Percentiles rank a stretch among this genome's conserved stretches.
phyloP scores from a whole-genome alignment of 1,140 invertebrate genomes.

The Cyclargus thomasi region DNA sequence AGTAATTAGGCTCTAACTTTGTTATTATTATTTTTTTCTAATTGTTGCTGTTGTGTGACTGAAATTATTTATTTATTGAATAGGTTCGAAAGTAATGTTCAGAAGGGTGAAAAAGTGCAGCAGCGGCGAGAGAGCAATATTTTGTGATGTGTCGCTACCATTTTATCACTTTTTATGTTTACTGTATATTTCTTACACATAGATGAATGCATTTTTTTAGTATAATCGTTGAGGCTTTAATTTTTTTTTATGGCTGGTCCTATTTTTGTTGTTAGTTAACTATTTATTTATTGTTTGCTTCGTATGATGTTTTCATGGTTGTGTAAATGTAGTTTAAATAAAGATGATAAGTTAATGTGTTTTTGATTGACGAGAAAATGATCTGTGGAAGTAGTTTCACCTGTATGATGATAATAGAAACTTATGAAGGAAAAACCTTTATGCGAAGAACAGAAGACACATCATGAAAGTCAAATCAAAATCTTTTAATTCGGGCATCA shows the following conservation, averaged over 20 bases:
- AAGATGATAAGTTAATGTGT: neutral
- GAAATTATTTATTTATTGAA: no score
- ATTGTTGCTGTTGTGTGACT: no score
- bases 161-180: no score
- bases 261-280: conserved; percentile 6
- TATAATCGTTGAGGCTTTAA: conserved; percentile 4
- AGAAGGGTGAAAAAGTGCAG: no score
- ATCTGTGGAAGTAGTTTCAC: no score
- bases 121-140: no score
- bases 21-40: no score
- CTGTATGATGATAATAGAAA: neutral
- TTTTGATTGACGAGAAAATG: neutral
- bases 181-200: neutral
- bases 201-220: neutral
- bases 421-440: neutral
- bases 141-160: no score
- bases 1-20: no score
- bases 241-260: conserved; percentile 3
- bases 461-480: no score
- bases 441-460: neutral
- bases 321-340: conserved; percentile 3
- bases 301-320: conserved; percentile 4
- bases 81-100: no score
- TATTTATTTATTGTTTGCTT: neutral
- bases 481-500: no score